Evolutionary conservation across 2,888 invertebrate species (phyloP), one percentile per base, ranked within the genome.

Genomic region (Hyposoter dolosus): DNA sequence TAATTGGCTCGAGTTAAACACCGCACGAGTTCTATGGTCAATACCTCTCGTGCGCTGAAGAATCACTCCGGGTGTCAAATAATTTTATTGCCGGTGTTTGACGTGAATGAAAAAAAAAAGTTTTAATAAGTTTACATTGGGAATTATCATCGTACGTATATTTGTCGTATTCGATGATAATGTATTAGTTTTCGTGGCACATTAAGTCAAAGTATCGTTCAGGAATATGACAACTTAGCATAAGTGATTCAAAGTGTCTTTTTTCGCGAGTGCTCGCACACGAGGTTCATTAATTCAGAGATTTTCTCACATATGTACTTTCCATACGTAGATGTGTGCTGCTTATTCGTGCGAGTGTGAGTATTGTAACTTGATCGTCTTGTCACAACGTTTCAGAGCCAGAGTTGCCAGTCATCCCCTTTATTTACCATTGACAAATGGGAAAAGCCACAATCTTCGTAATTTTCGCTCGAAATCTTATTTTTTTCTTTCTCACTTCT

Each of bases 181-280:
- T 45, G 19, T 17, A 75, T 75, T 60, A 28, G 40, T 23, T 9
- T 17, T 17, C 17, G 17, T 32, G 47, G 28, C 47, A 47, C 47
- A 76, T 65, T 75, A 75, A 65, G 47, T 40, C 65, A 17, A 15
- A 65, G n/a, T 47, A 35, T 23, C 72, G 45, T 40, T 68, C 56
- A 43, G 66, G 56, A 50, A 45, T 63, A 47, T 19, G 45, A 19
- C 66, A 40, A 82, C 50, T 68, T 75, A 32, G 56, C 56, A 35
- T 47, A 60, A 75, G 75, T 69, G 74, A 81, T 56, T 53, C 45
- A 12, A 81, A 75, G 75, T 75, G 68, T 19, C 66, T 56, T 17
- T 66, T 53, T 78, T 53, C 45, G 35, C 69, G 56, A 71, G 79
- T 56, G 32, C 19, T 17, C 7, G 32, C 79, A 79, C 56, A 45